Evolutionary conservation across 2,797 vertebrate species (phyloP).

Genomic region (Nothura maculosa): DNA sequence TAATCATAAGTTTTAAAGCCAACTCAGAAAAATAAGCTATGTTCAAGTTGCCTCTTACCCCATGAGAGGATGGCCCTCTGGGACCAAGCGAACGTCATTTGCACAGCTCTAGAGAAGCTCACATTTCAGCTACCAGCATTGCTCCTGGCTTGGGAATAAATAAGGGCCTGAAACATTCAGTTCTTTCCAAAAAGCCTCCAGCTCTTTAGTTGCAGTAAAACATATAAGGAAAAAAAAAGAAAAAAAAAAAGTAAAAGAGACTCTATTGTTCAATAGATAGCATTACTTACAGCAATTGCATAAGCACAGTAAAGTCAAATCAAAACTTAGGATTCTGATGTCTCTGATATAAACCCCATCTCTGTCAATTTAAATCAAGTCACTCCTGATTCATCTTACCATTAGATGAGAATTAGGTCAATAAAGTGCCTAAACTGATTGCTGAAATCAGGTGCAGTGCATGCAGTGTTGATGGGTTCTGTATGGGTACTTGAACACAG

Average conservation of each 20-base stretch:
- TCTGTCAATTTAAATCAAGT: conserved; percentile 12
- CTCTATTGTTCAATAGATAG: neutral
- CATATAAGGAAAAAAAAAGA: neutral
- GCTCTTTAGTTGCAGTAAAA: conserved; percentile 10
- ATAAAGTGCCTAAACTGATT: neutral
- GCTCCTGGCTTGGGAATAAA: conserved; percentile 28
- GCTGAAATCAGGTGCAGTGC: conserved; percentile 17
- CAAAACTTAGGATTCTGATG: neutral
- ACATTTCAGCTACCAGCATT: conserved; percentile 10
- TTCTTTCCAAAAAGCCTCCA: neutral
- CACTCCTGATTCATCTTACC: conserved; percentile 1
- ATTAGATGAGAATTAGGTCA: neutral
- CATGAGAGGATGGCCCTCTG: neutral
- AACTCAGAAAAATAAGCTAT: conserved; percentile 32
- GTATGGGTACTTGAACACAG: neutral
- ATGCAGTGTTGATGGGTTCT: neutral
- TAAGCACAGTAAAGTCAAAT: neutral
- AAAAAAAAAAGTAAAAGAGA: neutral
- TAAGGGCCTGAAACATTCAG: neutral
- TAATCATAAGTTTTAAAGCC: conserved; percentile 39
- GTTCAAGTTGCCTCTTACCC: neutral
- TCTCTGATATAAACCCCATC: neutral
- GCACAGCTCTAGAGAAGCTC: neutral
- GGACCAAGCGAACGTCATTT: conserved; percentile 21
- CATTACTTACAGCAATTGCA: neutral